These are phyloP conservation scores for Zaprionus ghesquierei DNA, from an alignment of 1,140 invertebrate genomes.

Conservation along the genomic window DNA sequence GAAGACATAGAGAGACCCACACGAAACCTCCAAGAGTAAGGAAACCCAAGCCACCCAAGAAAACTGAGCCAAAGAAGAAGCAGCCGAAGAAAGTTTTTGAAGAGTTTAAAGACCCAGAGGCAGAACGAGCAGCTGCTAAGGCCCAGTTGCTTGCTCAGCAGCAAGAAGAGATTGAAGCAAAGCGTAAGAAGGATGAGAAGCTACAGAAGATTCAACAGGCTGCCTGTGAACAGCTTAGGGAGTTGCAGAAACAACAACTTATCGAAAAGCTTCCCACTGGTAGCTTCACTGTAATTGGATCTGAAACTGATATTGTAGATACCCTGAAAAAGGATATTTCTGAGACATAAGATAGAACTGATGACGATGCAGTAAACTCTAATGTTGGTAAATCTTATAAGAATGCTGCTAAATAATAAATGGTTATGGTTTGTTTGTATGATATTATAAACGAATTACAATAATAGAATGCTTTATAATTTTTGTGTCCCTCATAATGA, in stretches of 20 bases:
- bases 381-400: background rate
- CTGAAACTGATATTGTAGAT: slow-evolving; percentile 34
- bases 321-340: slow-evolving; percentile 30
- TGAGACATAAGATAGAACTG: background rate
- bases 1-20: slow-evolving; percentile 73
- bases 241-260: slow-evolving; percentile 52
- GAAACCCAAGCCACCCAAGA: background rate
- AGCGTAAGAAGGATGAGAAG: slow-evolving; percentile 61
- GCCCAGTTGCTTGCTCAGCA: slow-evolving; percentile 64
- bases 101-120: slow-evolving; percentile 62
- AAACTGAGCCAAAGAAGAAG: background rate
- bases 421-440: background rate
- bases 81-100: slow-evolving; percentile 54
- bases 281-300: slow-evolving; percentile 47
- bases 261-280: slow-evolving; percentile 45
- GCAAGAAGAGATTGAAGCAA: slow-evolving; percentile 61
- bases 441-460: background rate
- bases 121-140: slow-evolving; percentile 61
- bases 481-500: background rate
- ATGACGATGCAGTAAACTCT: too few relatives aligned
- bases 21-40: slow-evolving; percentile 47
- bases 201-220: slow-evolving; percentile 63
- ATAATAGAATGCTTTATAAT: background rate
- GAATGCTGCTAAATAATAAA: background rate
- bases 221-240: slow-evolving; percentile 64